Base-by-base conservation (phyloP, 2,113 vertebrate genomes). In the Morone saxatilis region DNA sequence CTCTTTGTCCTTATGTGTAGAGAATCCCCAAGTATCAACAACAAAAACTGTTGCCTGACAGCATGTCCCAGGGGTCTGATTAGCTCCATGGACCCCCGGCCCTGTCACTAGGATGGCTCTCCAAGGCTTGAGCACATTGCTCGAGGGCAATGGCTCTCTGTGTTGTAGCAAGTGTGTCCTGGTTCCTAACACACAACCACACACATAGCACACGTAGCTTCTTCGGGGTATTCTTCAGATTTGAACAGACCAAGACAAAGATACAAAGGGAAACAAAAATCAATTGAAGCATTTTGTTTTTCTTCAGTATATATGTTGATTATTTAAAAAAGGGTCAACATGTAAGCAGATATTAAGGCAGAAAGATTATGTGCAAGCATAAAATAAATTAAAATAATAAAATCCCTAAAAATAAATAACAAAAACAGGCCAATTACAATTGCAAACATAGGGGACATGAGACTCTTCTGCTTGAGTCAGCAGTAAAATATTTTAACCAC, bases 61-160 rank as follows among this genome's bases (percentile, higher is more conserved):
- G 88, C 66, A 20, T 10, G 56, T 94, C 91, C 91, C 91, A 70
- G 41, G 89, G 91, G 93, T 83, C 89, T 85, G 91, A 94, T 94
- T 94, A 94, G 88, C 86, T 89, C 83, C 72, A 80, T 25, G 88
- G 84, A 90, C 90, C 85, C 86, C 74, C 1, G 13, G 84, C 68
- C 78, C 79, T 87, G 82, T 89, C 86, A 73, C 77, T 45, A 54
- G 65, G 66, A 81, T 80, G 81, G 36, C 63, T 88, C 82, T 87
- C 70, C 69, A 43, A 88, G 83, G 59, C 68, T 82, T 63, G 77
- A 91, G 81, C 69, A 78, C 76, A 43, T 31, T 54, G 86, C 89
- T 86, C 1, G 13, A 80, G 88, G 84, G 74, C 78, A 83, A 13
- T 57, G 63, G 62, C 80, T 82, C 84, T 88, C 83, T 89, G 85